phyloP scores from a whole-genome alignment of 2,797 vertebrate species.

The Scyliorhinus canicula region DNA sequence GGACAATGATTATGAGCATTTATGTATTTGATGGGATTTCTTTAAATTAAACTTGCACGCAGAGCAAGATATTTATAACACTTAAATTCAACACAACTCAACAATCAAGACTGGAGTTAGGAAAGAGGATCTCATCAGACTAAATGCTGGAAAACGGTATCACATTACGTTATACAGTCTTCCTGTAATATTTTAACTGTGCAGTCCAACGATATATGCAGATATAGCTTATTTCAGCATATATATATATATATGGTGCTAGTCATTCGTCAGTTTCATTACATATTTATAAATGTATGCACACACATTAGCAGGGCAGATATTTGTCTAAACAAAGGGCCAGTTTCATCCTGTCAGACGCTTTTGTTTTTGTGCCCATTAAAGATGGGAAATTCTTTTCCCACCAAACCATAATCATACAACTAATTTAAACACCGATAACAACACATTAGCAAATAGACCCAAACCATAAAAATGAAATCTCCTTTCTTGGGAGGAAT shows the following conservation, averaged over 20 bases:
- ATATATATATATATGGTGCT: background rate
- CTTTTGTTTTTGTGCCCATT: background rate
- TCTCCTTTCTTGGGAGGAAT: background rate
- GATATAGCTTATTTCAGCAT: background rate
- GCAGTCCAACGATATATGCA: background rate
- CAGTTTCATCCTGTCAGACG: slow-evolving; percentile 1
- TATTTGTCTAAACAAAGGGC: background rate
- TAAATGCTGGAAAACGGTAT: background rate
- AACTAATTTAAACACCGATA: background rate
- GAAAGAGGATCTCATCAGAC: background rate
- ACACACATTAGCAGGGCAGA: background rate
- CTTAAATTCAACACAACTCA: background rate
- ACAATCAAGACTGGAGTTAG: background rate
- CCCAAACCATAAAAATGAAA: background rate
- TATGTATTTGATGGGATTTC: background rate
- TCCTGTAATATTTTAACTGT: background rate
- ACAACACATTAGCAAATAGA: background rate
- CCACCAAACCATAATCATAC: background rate
- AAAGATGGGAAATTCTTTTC: background rate
- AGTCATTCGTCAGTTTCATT: background rate
- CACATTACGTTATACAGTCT: background rate
- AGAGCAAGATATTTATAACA: background rate
- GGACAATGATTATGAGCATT: background rate
- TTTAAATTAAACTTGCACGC: background rate
- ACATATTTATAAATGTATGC: too few species aligned